Base-by-base conservation (phyloP, 2,797 vertebrate species). In the Centropyge bicolor region DNA sequence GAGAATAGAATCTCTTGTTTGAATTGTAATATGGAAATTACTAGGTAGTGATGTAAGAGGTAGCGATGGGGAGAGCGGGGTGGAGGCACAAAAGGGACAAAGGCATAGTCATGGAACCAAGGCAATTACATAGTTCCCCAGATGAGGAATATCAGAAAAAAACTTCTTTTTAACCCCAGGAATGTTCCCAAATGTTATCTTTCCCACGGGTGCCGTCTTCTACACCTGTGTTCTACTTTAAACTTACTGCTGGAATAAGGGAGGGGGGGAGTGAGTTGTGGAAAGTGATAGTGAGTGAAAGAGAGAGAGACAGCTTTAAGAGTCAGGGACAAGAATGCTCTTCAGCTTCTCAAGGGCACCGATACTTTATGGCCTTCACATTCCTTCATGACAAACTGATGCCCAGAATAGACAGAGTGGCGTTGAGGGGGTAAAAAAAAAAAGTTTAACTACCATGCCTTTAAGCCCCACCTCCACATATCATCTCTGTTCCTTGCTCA, bases 331-430 rank as follows among this genome's bases (percentile, higher is more conserved):
- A 84, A 90, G 87, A 88, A 89, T 81, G 87, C 90, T 91, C 82
- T 88, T 86, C 57, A 88, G 86, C 83, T 94, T 92, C 89, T 94
- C 89, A 92, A 94, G 92, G 93, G 91, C 91, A 93, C 77, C 4
- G 84, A 89, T 89, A 86, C 91, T 95, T 94, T 93, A 95, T 90
- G 88, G 89, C 83, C 84, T 78, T 89, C 84, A 86, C 93, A 90
- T 94, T 93, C 91, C 91, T 90, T 80, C 87, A 83, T 93, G 91
- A 92, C 92, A 93, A 82, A 83, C 87, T 85, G 85, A 91, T 92
- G 82, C 89, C 90, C 87, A 90, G 87, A 95, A 92, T 91, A 93
- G 90, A 92, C 82, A 74, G 78, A 83, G 87, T 78, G 65, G 73
- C 51, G 82, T 83, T 85, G 43, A 10, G 38, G 12, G 3, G 14